Base-by-base conservation (phyloP, 2,113 vertebrate genomes). In the Platichthys stellatus region DNA sequence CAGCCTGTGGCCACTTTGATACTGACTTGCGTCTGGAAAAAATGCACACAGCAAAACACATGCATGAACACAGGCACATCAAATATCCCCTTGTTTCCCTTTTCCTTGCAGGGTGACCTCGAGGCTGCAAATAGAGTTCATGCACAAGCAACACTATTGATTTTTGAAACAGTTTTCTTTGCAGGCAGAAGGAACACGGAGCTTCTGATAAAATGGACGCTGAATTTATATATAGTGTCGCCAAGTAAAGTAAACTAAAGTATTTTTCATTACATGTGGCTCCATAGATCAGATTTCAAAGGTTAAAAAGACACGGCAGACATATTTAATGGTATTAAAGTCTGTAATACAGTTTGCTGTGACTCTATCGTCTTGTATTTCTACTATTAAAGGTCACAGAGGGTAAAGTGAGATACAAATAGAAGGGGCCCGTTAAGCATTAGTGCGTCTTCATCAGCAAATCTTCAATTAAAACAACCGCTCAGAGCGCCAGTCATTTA, bases 391-490 rank as follows among this genome's bases (percentile, higher is more conserved):
- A 76, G 85, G 86, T 89, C 82, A 85, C 38, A 3, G 68, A 80
- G 80, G 61, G 64, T 78, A 58, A 61, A 40, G 43, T 72, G 69
- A 18, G 76, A n/a, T 91, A 86, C 80, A 90, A 92, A 93, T 92
- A 93, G 91, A 79, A 74, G 67, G 54, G 74, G 31, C 60, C 72
- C 81, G 79, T 86, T 92, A 92, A 88, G 84, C 89, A 76, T 86
- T 63, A 81, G 82, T 84, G 80, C 71, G 80, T 83, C 88, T 77
- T 91, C 89, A 91, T 93, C 92, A 94, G 92, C 88, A 92, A 92
- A 92, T 93, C 92, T 88, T 91, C 88, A 90, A 93, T 93, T 92
- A 93, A 86, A 91, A 71, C 76, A 78, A 74, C 90, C 69, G 74
- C 83, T 81, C 85, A 85, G 72, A 82, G 80, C 40, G 65, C 68